These are phyloP conservation scores for Alaudala cheleensis DNA, from an alignment of 2,113 vertebrate species.

Conservation along the genomic window DNA sequence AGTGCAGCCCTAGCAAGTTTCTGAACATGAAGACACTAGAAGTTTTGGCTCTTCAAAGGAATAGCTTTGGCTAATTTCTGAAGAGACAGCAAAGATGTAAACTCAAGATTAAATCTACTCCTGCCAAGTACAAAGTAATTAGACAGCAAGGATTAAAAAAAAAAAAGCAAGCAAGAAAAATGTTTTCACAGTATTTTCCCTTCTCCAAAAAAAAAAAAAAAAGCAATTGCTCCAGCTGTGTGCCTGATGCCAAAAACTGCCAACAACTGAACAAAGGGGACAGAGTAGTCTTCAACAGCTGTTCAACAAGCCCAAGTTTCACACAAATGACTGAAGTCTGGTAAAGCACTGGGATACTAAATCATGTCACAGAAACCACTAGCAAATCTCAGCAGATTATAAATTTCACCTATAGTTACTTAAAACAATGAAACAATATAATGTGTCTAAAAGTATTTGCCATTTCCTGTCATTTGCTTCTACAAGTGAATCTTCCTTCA, in stretches of 20 bases:
- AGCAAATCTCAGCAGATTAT: background rate
- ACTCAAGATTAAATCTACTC: background rate
- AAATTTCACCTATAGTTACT: background rate
- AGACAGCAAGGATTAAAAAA: background rate
- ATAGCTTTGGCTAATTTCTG: background rate
- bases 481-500: background rate
- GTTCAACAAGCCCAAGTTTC: background rate
- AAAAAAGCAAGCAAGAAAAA: background rate
- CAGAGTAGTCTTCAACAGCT: background rate
- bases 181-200: background rate
- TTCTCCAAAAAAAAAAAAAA: background rate
- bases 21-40: background rate
- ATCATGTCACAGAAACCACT: background rate
- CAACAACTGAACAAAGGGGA: background rate
- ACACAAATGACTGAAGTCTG: background rate
- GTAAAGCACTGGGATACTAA: background rate
- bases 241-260: background rate
- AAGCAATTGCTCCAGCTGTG: background rate
- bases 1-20: background rate
- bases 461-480: background rate
- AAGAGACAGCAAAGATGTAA: background rate
- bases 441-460: background rate
- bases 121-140: constrained; percentile 13
- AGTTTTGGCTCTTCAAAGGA: background rate
- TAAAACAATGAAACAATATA: background rate